Evolutionary conservation across 2,888 invertebrate species (phyloP).

Genomic region (Graphium colonna): DNA sequence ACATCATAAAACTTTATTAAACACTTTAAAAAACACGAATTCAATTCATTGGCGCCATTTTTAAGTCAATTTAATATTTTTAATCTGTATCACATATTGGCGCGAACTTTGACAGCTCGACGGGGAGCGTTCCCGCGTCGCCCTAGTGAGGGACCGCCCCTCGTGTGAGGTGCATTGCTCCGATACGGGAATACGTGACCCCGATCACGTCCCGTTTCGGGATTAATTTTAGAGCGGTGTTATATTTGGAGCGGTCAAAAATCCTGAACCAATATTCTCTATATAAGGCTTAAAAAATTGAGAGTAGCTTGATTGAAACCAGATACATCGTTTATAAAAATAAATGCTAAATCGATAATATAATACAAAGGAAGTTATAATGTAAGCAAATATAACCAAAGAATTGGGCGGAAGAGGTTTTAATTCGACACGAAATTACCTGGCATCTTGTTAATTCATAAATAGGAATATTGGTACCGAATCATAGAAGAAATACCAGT

Average conservation of each 20-base stretch:
- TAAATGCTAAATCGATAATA: no score
- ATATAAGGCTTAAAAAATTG: not conserved
- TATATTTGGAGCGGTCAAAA: slow-evolving; percentile 1
- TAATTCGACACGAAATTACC: no score
- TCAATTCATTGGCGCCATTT: no score
- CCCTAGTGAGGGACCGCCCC: slow-evolving; percentile 18
- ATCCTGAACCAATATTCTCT: not conserved
- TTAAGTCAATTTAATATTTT: not conserved
- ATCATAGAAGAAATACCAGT: no score
- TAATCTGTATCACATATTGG: not conserved
- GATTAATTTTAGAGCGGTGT: not conserved
- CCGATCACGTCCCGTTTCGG: slow-evolving; percentile 15
- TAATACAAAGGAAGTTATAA: no score
- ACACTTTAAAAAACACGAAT: not conserved
- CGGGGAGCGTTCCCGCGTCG: slow-evolving; percentile 18
- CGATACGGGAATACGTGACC: slow-evolving; percentile 20
- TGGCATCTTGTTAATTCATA: no score
- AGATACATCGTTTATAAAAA: no score
- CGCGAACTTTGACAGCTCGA: slow-evolving; percentile 1
- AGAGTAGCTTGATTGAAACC: no score
- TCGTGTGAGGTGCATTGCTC: slow-evolving; percentile 5
- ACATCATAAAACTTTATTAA: not conserved
- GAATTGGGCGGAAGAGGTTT: no score
- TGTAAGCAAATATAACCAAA: no score
- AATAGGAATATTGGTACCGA: no score